Percentiles rank a stretch among this genome's conserved stretches.
Evolutionary conservation across 2,797 vertebrate genomes (phyloP).

Genomic region (Enteromius anoplus): DNA sequence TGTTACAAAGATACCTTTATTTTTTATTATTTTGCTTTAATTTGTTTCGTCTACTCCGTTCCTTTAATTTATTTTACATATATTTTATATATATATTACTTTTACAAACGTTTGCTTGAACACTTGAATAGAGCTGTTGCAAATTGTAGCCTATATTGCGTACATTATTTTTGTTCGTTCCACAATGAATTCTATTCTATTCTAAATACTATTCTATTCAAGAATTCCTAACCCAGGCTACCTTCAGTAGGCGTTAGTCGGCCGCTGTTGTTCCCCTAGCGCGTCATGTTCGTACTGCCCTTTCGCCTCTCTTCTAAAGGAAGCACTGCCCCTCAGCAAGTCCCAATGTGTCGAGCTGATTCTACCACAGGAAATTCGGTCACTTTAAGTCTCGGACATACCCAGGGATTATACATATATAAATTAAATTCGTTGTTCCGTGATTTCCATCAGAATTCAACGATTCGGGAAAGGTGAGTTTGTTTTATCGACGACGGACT

Average conservation of each 20-base stretch:
- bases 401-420: slow-evolving; percentile 15
- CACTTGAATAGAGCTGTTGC: not conserved
- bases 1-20: not conserved
- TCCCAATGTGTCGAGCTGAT: slow-evolving; percentile 70
- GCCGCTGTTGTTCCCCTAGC: slow-evolving; percentile 56
- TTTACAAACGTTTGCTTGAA: not conserved
- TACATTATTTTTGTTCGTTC: not conserved
- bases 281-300: slow-evolving; percentile 56
- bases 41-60: not conserved
- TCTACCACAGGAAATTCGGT: slow-evolving; percentile 67
- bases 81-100: not conserved
- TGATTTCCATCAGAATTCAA: slow-evolving; percentile 59
- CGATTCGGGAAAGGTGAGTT: slow-evolving; percentile 70
- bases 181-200: not conserved
- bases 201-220: not conserved
- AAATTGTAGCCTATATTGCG: not conserved
- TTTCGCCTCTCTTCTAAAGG: slow-evolving; percentile 32
- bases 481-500: not conserved
- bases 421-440: not conserved
- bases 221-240: not conserved
- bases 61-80: not conserved
- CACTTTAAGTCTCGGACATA: slow-evolving; percentile 54
- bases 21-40: not conserved
- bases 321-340: slow-evolving; percentile 75
- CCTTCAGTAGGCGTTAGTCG: not conserved